A percentile compares a stretch with the other conserved stretches of the same genome.
These are phyloP conservation scores for Galleria mellonella DNA, from an alignment of 1,140 invertebrate genomes.

Conservation along the genomic window DNA sequence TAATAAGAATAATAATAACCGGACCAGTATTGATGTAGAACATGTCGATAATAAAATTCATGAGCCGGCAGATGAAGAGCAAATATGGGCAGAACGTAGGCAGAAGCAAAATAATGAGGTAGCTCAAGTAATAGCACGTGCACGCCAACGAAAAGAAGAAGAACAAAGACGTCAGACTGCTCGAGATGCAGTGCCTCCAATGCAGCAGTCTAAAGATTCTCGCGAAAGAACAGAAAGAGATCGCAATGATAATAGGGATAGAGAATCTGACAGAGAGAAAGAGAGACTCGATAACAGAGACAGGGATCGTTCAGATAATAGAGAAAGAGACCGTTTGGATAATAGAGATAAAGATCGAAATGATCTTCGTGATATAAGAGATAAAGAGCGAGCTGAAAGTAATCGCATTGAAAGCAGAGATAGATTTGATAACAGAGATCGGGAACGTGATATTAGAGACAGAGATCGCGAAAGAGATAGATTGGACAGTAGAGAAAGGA, in stretches of 20 bases:
- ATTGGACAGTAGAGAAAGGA: slow-evolving; percentile 40
- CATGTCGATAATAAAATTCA: slow-evolving; percentile 53
- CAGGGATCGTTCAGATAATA: slow-evolving; percentile 24
- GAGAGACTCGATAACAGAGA: slow-evolving; percentile 27
- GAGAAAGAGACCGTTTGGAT: slow-evolving; percentile 40
- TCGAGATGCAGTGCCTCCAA: slow-evolving; percentile 26
- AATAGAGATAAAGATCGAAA: slow-evolving; percentile 41
- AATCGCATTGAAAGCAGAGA: slow-evolving; percentile 34
- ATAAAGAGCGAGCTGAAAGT: slow-evolving; percentile 24
- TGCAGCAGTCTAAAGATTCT: slow-evolving; percentile 26
- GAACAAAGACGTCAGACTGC: slow-evolving; percentile 81
- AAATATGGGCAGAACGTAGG: slow-evolving; percentile 82
- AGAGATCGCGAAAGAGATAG: slow-evolving; percentile 43
- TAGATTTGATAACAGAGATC: slow-evolving; percentile 19
- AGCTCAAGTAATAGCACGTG: slow-evolving; percentile 82
- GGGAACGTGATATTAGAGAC: slow-evolving; percentile 37
- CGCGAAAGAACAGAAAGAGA: slow-evolving; percentile 37
- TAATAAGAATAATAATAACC: slow-evolving; percentile 53
- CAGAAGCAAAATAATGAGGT: slow-evolving; percentile 81
- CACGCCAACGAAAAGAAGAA: slow-evolving; percentile 85
- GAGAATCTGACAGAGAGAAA: slow-evolving; percentile 49
- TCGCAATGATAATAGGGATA: slow-evolving; percentile 61
- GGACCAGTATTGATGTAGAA: slow-evolving; percentile 48
- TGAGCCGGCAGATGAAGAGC: slow-evolving; percentile 80
- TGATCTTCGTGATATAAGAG: slow-evolving; percentile 35